phyloP scores from a whole-genome alignment of 2,888 invertebrate genomes.

The Trichogramma evanescens region DNA sequence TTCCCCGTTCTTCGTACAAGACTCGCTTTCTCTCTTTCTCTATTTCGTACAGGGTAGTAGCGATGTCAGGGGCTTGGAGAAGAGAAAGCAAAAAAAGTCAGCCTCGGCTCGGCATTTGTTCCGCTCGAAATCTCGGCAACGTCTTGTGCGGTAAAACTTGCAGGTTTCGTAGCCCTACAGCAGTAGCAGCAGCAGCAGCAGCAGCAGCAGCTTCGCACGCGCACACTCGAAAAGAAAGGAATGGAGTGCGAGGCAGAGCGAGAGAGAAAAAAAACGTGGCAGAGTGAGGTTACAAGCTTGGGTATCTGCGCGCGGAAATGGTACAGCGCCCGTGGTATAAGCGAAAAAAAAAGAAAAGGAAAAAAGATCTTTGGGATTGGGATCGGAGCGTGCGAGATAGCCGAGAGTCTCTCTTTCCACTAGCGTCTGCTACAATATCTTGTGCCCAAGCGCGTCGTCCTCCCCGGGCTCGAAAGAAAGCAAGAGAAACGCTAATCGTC shows the following conservation, averaged over 20 bases:
- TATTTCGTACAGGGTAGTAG: background rate
- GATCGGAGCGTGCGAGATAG: background rate
- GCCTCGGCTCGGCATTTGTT: slow-evolving; percentile 17
- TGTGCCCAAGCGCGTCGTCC: background rate
- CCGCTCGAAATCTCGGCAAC: slow-evolving; percentile 16
- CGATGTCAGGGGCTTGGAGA: too few species aligned
- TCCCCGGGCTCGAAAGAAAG: background rate
- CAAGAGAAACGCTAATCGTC: slow-evolving; percentile 4
- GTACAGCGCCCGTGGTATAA: background rate
- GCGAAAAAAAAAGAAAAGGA: background rate
- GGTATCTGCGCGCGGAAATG: background rate
- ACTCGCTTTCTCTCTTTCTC: background rate
- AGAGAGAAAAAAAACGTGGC: too few species aligned
- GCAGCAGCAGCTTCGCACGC: too few species aligned
- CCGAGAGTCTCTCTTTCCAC: background rate
- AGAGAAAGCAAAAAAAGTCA: slow-evolving; percentile 1
- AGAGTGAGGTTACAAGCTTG: too few species aligned
- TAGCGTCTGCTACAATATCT: background rate
- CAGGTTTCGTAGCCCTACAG: background rate
- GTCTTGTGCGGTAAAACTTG: slow-evolving; percentile 10
- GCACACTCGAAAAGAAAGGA: too few species aligned
- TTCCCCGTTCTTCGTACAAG: background rate
- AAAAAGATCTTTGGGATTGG: background rate
- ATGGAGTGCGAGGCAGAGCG: too few species aligned
- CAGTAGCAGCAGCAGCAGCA: too few species aligned